Evolutionary conservation across 2,888 invertebrate genomes (phyloP).

Genomic region (Yponomeuta evonymella): DNA sequence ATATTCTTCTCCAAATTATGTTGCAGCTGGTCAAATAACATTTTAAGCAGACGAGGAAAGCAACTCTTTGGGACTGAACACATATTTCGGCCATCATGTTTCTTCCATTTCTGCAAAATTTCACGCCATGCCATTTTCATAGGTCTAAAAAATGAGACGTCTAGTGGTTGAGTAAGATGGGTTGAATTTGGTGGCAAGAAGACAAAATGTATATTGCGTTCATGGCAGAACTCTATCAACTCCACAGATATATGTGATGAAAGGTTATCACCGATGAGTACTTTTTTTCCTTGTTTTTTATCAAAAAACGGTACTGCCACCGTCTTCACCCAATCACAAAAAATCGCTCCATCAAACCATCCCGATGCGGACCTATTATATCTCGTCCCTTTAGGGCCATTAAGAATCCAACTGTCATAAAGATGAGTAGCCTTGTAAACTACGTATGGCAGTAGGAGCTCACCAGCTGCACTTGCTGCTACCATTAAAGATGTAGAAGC

Average conservation of each 20-base stretch:
- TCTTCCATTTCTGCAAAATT: slow-evolving; percentile 30
- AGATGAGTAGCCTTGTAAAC: background rate
- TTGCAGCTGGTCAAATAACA: slow-evolving; percentile 3
- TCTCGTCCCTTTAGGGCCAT: background rate
- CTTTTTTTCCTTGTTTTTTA: slow-evolving; percentile 21
- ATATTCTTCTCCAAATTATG: background rate
- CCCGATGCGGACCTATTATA: slow-evolving; percentile 10
- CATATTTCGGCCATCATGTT: slow-evolving; percentile 13
- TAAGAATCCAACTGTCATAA: background rate
- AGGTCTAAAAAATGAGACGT: slow-evolving; percentile 17
- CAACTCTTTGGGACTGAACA: slow-evolving; percentile 19
- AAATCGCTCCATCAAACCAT: slow-evolving; percentile 22
- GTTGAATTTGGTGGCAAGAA: slow-evolving; percentile 24
- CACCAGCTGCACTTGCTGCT: background rate
- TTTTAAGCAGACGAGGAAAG: slow-evolving; percentile 19
- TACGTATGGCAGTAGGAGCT: background rate
- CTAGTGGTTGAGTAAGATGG: slow-evolving; percentile 22
- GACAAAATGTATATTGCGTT: slow-evolving; percentile 23
- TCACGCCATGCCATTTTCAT: slow-evolving; percentile 26
- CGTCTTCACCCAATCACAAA: slow-evolving; percentile 23
- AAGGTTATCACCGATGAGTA: too few species aligned
- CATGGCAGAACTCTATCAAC: slow-evolving; percentile 19
- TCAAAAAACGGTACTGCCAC: slow-evolving; percentile 21
- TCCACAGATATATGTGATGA: too few species aligned
- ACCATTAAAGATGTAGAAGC: background rate